Percentiles rank a stretch among this genome's conserved stretches.
Evolutionary conservation across 2,797 vertebrate species (phyloP).

Genomic region (Picus viridis): DNA sequence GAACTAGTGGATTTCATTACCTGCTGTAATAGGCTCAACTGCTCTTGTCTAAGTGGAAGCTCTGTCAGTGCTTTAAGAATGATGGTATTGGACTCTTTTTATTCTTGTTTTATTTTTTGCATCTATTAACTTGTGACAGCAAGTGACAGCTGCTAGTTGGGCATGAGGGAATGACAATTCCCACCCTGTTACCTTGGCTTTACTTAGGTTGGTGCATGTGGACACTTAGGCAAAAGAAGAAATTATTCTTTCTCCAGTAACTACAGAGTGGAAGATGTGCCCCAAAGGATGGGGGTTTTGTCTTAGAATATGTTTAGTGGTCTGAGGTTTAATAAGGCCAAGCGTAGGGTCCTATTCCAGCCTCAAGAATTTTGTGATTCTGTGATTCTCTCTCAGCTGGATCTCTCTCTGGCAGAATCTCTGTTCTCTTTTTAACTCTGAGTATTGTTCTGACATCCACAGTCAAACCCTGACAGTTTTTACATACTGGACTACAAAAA

Average conservation of each 20-base stretch:
- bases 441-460: background rate
- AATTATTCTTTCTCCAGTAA: background rate
- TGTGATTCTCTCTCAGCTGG: background rate
- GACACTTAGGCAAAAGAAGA: background rate
- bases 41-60: background rate
- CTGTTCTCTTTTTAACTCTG: background rate
- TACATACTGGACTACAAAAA: background rate
- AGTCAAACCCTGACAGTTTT: background rate
- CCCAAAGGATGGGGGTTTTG: background rate
- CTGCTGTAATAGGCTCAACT: background rate
- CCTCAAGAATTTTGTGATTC: too few relatives aligned
- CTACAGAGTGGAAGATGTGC: background rate
- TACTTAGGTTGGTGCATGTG: background rate
- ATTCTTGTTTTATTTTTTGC: background rate
- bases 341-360: too few relatives aligned
- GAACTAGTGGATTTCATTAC: background rate
- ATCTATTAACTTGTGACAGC: background rate
- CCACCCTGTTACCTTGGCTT: background rate
- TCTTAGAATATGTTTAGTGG: background rate
- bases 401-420: background rate
- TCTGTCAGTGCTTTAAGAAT: background rate
- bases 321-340: too few relatives aligned
- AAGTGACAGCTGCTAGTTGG: background rate
- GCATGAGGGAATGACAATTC: background rate
- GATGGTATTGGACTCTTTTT: background rate